Evolutionary conservation across 2,797 vertebrate genomes (phyloP), one percentile per base, ranked within the genome.

Genomic region (Triplophysa bombifrons): DNA sequence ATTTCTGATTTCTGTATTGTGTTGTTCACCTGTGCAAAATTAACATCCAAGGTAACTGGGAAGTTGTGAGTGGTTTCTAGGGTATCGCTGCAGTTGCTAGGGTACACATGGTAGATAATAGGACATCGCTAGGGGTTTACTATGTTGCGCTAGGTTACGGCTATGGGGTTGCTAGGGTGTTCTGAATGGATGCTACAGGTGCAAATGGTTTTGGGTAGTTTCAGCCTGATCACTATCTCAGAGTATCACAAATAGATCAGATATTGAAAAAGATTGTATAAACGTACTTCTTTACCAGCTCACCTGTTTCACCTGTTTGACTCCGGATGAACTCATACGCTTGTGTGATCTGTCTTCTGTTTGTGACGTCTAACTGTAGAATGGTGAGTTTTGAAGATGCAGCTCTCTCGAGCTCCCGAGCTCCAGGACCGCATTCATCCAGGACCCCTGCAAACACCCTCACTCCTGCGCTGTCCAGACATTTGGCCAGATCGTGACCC

Each of bases 361-460:
- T 76, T 0, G 89, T 92, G 70, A 92, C 83, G 3, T 92, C 90
- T 0, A 92, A 85, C 82, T 92, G 90, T 25, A 92, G 79, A 2
- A 92, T 81, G 0, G 84, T 84, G 50, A 92, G 85, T 1, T 77
- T 68, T 50, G 63, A 14, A 12, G 48, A 76, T 0, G 73, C 65
- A 11, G 3, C 41, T 4, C 61, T 82, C 67, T 71, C 85, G 6
- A 92, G 90, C 16, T 34, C 72, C 56, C 64, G 72, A 19, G 90
- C 90, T 50, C 89, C 90, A 0, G 72, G 19, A 16, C 90, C 86
- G 3, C 72, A 58, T 48, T 63, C 77, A 12, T 90, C 85, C 87
- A 91, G 76, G 17, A 92, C 89, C 0, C 90, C 90, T 0, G 91
- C 91, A 16, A 91, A 92, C 74, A 92, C 90, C 22, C 19, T 82